Percentiles rank a stretch among this genome's conserved stretches.
Evolutionary conservation across 2,113 vertebrate genomes (phyloP).

Genomic region (Melierax canorus): DNA sequence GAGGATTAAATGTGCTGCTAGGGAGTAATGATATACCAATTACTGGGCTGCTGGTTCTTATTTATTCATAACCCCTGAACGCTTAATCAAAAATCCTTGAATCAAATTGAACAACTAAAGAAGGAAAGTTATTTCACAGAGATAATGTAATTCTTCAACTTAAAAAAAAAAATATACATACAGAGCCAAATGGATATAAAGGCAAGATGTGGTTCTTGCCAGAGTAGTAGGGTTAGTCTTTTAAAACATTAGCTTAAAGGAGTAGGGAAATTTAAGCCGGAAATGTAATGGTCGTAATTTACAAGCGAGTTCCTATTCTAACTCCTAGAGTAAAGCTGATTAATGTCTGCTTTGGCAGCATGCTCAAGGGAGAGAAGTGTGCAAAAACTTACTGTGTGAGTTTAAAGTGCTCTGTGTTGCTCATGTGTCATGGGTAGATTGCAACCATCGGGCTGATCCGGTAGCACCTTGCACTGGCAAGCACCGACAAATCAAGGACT

Average conservation of each 20-base stretch:
- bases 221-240: background rate
- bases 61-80: conserved; percentile 75
- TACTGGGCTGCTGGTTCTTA: conserved; percentile 67
- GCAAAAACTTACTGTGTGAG: background rate
- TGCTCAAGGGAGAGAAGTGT: background rate
- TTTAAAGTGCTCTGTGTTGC: background rate
- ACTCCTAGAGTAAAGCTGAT: background rate
- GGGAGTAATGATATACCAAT: conserved; percentile 71
- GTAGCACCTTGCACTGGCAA: background rate
- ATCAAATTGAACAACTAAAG: conserved; percentile 73
- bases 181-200: conserved; percentile 1
- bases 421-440: background rate
- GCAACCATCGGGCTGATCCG: background rate
- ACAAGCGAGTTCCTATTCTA: background rate
- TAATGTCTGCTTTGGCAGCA: conserved; percentile 4
- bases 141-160: conserved; percentile 54
- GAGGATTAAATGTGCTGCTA: conserved; percentile 74
- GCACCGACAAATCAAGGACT: background rate
- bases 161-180: background rate
- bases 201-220: background rate
- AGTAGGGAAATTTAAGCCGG: background rate
- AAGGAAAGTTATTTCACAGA: conserved; percentile 72
- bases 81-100: conserved; percentile 77
- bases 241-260: conserved; percentile 47
- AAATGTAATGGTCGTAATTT: conserved; percentile 26